Conservation (phyloP, 1,140 invertebrate genomes). For the Magallana angulata region DNA sequence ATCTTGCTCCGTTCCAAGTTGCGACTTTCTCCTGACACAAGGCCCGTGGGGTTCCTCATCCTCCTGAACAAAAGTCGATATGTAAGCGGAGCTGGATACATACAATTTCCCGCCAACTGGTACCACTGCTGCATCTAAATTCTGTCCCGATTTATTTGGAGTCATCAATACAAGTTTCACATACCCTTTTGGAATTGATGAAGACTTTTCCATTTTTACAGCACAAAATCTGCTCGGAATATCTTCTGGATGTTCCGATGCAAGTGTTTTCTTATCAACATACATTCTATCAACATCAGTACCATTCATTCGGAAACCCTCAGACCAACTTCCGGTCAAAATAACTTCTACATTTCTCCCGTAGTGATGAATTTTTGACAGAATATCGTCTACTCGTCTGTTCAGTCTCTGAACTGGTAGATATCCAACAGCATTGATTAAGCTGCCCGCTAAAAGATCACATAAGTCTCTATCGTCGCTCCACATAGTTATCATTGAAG, state of each 20-base stretch:
- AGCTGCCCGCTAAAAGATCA: neutral
- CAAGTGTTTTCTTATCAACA: neutral
- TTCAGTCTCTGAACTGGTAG: constrained; percentile 1
- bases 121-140: neutral
- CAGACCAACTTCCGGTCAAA: neutral
- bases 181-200: neutral
- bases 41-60: neutral
- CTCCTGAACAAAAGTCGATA: neutral
- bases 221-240: neutral
- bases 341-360: neutral
- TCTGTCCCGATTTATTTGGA: neutral
- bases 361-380: neutral
- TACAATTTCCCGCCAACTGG: neutral
- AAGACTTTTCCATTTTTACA: neutral
- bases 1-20: constrained; percentile 11
- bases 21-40: neutral
- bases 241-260: neutral
- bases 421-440: neutral
- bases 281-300: constrained; percentile 31
- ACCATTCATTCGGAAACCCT: constrained; percentile 27
- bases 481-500: neutral
- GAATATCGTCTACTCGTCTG: neutral
- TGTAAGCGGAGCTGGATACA: neutral
- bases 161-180: neutral
- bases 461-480: neutral